Conservation (phyloP, 30 jellyfish, hydroid and myxozoan species). For the Aurelia sp. region DNA sequence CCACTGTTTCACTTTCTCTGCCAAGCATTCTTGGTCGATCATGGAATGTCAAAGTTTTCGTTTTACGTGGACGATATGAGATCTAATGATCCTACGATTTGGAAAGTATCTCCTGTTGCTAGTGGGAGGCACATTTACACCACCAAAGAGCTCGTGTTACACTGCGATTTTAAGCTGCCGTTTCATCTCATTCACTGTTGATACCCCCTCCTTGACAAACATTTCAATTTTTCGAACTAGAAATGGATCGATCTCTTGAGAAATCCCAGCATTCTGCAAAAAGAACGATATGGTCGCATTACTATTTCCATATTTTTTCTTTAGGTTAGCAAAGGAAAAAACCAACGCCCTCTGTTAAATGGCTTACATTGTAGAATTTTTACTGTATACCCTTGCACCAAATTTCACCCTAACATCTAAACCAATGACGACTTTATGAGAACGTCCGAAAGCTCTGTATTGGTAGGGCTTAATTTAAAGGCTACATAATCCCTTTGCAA, state of each 20-base stretch:
- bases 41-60: not conserved
- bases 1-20: not conserved
- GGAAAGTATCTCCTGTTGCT: conserved; percentile 31
- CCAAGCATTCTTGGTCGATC: conserved; percentile 16
- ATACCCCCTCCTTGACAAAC: conserved; percentile 23
- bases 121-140: not conserved
- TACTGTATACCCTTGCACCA: no score
- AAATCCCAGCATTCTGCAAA: conserved; percentile 27
- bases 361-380: no score
- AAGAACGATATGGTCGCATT: not conserved
- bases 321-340: no score
- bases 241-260: conserved; percentile 9
- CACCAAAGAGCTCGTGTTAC: not conserved
- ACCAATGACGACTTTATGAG: no score
- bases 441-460: no score
- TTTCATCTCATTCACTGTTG: conserved; percentile 11
- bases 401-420: no score
- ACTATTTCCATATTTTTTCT: no score
- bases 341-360: no score
- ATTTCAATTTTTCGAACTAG: conserved; percentile 1
- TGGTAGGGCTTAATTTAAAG: no score
- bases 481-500: no score
- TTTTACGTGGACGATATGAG: not conserved
- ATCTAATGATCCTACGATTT: not conserved
- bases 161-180: conserved; percentile 16